Conservation (phyloP, 1,140 invertebrate genomes). For the Psilanteris sp. region DNA sequence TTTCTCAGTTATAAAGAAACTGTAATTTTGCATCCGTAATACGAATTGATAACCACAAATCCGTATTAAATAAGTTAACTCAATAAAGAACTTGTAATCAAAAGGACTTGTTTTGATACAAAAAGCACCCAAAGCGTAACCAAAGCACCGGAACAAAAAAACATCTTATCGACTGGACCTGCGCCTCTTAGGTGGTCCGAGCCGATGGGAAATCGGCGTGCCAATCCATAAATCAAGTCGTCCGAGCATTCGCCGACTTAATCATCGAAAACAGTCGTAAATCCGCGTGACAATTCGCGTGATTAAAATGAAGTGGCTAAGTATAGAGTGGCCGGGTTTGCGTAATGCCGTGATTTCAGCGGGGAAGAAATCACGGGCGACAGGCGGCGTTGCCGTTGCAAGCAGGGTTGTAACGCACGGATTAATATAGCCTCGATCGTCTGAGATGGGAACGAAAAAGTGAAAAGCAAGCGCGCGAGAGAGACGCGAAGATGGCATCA, state of each 20-base stretch:
- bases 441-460: conserved; percentile 68
- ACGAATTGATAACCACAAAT: no score
- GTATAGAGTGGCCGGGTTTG: conserved; percentile 35
- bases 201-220: conserved; percentile 30
- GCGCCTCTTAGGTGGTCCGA: conserved; percentile 41
- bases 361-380: conserved; percentile 4
- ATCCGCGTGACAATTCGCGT: conserved; percentile 69
- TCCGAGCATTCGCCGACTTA: conserved; percentile 22
- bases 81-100: no score
- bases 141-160: neutral
- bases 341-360: conserved; percentile 39
- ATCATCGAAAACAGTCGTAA: conserved; percentile 67
- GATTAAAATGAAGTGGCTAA: conserved; percentile 73
- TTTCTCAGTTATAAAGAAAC: no score
- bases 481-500: conserved; percentile 11
- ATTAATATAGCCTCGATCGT: conserved; percentile 73
- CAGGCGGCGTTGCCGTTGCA: conserved; percentile 8
- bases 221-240: conserved; percentile 51
- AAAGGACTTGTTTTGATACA: no score
- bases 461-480: no score
- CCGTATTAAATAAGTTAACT: no score
- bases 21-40: no score
- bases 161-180: no score
- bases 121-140: neutral
- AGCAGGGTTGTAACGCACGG: conserved; percentile 59